Conservation (phyloP, 2,888 invertebrate species). For the Amphipyra tragopoginis region DNA sequence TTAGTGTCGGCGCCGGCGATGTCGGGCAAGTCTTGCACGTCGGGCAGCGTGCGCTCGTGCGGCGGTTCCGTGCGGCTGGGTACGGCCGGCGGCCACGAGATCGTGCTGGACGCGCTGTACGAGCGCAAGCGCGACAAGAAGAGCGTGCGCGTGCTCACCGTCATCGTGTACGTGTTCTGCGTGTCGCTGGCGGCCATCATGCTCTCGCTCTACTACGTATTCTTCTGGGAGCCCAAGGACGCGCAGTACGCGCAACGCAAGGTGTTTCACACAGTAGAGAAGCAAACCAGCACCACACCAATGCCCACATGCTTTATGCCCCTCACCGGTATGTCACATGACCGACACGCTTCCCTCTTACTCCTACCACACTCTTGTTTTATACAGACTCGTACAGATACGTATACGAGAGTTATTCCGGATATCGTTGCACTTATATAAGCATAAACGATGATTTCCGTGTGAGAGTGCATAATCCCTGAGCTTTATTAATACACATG, state of each 20-base stretch:
- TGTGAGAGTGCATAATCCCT: conserved; percentile 26
- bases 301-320: conserved; percentile 89
- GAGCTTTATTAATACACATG: conserved; percentile 19
- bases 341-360: conserved; percentile 77
- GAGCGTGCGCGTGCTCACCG: conserved; percentile 96
- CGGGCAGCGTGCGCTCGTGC: conserved; percentile 88
- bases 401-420: conserved; percentile 39
- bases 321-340: conserved; percentile 88
- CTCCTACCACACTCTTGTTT: conserved; percentile 45
- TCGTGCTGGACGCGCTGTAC: conserved; percentile 93
- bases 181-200: conserved; percentile 98
- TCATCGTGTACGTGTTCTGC: conserved; percentile 97
- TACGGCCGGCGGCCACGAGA: conserved; percentile 86
- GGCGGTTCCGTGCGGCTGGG: conserved; percentile 84
- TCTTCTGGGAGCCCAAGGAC: conserved; percentile 96
- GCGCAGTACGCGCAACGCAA: conserved; percentile 87
- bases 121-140: conserved; percentile 96
- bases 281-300: conserved; percentile 88
- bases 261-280: conserved; percentile 87
- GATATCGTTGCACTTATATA: conserved; percentile 7
- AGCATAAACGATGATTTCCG: conserved; percentile 4
- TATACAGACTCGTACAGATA: conserved; percentile 40
- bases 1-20: conserved; percentile 76
- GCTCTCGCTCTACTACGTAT: conserved; percentile 97
- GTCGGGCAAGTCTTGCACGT: conserved; percentile 89